These are phyloP conservation scores for Ceratotherium simum DNA, from an alignment of 2,113 vertebrate genomes.

Conservation along the genomic window DNA sequence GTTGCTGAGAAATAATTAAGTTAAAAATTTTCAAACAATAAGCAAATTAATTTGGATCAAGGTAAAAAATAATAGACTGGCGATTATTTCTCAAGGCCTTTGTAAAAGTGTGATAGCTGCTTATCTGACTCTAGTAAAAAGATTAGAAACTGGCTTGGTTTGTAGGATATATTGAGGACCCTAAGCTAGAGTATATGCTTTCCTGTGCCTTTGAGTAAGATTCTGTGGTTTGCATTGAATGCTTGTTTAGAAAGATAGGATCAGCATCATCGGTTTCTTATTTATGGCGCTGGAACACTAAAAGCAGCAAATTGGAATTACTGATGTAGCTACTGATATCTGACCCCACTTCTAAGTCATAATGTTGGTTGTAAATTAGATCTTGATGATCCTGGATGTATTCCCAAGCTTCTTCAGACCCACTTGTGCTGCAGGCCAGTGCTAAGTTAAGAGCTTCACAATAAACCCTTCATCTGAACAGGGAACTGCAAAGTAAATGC, in stretches of 20 bases:
- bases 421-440: neutral
- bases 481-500: neutral
- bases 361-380: neutral
- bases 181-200: conserved; percentile 32
- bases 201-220: conserved; percentile 52
- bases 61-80: neutral
- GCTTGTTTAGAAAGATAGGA: conserved; percentile 44
- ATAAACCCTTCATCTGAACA: neutral
- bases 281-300: conserved; percentile 29
- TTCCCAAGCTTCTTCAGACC: neutral
- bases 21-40: neutral
- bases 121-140: conserved; percentile 55
- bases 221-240: conserved; percentile 44
- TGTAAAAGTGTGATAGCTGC: neutral
- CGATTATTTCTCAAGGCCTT: neutral
- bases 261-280: conserved; percentile 63
- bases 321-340: conserved; percentile 17
- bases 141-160: neutral
- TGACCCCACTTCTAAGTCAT: conserved; percentile 19
- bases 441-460: neutral
- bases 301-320: conserved; percentile 33
- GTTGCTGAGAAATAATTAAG: neutral
- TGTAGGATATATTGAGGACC: conserved; percentile 12
- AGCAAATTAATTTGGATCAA: neutral
- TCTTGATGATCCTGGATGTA: neutral